Evolutionary conservation across 2,888 invertebrate species (phyloP), one percentile per base, ranked within the genome.

Genomic region (Tholera decimalis): DNA sequence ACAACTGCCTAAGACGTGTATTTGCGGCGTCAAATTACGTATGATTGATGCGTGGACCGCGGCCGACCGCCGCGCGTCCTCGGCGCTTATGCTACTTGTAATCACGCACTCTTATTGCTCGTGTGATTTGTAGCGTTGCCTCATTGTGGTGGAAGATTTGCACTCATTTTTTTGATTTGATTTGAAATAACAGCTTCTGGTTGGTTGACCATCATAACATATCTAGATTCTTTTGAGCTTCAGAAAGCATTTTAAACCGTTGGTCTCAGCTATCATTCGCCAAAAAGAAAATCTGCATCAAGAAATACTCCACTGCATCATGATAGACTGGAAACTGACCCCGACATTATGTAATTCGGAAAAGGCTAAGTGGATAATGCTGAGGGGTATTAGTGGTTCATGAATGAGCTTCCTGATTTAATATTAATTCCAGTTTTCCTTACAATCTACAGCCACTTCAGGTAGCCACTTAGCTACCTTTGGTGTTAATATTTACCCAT

Each of bases 11-110:
- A n/a, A 73, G 72, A 64, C 64, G 67, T 67, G 76, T 80, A 79
- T 77, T 76, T 76, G 73, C 63, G 65, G 76, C 83, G 87, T 89
- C 90, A 88, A 88, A 88, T 89, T 88, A 86, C 62, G 73, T 59
- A 87, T 89, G 89, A 90, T 90, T 85, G 88, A 90, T 90, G 85
- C 57, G 64, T 65, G 26, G 35, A 53, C 72, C 64, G 68, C 70
- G 59, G 73, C 78, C 69, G 56, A 39, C 24, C 59, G 60, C 24
- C 54, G 9, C 30, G 43, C 28, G 24, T 35, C 60, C 57, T 7
- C 41, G 30, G 51, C 54, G 54, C 30, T 59, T 37, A 57, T 47
- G 59, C 44, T 26, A 47, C 53, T 50, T 63, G 55, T 73, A 53
- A 65, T 70, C 60, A 63, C 78, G 54, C 47, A 46, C 60, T 63